These are phyloP conservation scores for Cinara cedri DNA, from an alignment of 2,888 invertebrate genomes.

Conservation along the genomic window DNA sequence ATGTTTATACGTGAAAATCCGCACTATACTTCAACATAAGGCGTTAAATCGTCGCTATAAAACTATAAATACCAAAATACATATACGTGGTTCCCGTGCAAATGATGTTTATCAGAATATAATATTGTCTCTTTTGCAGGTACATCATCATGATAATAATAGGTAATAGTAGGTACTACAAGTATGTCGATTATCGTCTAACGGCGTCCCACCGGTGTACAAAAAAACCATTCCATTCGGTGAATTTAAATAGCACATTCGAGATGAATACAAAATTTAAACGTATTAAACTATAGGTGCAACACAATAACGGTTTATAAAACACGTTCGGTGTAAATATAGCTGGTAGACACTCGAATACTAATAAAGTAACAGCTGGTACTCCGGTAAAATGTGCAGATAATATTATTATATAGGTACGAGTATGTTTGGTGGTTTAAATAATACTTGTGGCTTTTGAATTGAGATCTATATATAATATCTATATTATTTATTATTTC, in stretches of 20 bases:
- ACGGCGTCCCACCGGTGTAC: too few relatives aligned
- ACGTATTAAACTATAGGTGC: neutral
- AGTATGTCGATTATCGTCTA: too few relatives aligned
- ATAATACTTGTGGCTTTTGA: too few relatives aligned
- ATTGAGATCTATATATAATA: too few relatives aligned
- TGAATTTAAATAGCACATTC: constrained; percentile 12
- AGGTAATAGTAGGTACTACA: neutral
- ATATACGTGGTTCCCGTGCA: neutral
- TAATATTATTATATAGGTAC: too few relatives aligned
- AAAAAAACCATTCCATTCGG: neutral
- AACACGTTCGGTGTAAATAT: neutral
- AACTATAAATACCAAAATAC: constrained; percentile 22
- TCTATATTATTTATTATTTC: too few relatives aligned
- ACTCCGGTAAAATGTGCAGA: too few relatives aligned
- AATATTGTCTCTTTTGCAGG: constrained; percentile 3
- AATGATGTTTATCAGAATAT: constrained; percentile 3
- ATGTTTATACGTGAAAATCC: too few relatives aligned
- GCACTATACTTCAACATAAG: too few relatives aligned
- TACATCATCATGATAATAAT: constrained; percentile 9
- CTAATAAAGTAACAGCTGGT: neutral
- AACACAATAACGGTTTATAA: neutral
- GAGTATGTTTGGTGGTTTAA: too few relatives aligned
- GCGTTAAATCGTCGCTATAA: neutral
- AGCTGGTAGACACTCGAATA: neutral
- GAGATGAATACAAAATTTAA: neutral